Evolutionary conservation across 1,140 invertebrate species (phyloP).

Genomic region (Bilobella aurantiaca): DNA sequence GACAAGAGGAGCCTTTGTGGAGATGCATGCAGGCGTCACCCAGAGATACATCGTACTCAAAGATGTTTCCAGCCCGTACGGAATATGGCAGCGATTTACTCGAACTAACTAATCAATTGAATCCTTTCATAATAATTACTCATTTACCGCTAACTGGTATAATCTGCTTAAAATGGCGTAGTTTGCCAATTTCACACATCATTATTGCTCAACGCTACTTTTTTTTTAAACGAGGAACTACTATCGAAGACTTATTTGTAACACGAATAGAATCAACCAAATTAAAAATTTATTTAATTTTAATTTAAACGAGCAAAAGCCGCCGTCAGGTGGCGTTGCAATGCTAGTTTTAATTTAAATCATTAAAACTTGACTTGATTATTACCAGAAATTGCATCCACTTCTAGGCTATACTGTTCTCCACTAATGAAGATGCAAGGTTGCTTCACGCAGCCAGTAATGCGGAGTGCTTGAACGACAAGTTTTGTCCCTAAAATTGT

Average conservation of each 20-base stretch:
- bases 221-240: not conserved
- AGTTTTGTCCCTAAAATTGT: not conserved
- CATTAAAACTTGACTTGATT: too few relatives aligned
- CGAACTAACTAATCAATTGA: not conserved
- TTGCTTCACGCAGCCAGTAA: not conserved
- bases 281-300: not conserved
- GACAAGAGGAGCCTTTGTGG: not conserved
- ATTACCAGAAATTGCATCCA: not conserved
- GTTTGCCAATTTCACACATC: not conserved
- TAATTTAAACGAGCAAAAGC: too few relatives aligned
- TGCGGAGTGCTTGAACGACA: not conserved
- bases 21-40: not conserved
- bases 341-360: too few relatives aligned
- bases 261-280: not conserved
- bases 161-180: too few relatives aligned
- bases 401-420: not conserved
- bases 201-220: not conserved
- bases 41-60: not conserved
- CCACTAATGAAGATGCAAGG: not conserved
- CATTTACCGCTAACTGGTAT: too few relatives aligned
- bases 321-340: too few relatives aligned
- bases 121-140: too few relatives aligned
- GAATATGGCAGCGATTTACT: not conserved
- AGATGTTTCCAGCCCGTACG: not conserved
- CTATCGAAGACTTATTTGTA: not conserved